These are phyloP conservation scores for Diogma glabrata DNA, from an alignment of 2,888 invertebrate genomes.

Conservation along the genomic window DNA sequence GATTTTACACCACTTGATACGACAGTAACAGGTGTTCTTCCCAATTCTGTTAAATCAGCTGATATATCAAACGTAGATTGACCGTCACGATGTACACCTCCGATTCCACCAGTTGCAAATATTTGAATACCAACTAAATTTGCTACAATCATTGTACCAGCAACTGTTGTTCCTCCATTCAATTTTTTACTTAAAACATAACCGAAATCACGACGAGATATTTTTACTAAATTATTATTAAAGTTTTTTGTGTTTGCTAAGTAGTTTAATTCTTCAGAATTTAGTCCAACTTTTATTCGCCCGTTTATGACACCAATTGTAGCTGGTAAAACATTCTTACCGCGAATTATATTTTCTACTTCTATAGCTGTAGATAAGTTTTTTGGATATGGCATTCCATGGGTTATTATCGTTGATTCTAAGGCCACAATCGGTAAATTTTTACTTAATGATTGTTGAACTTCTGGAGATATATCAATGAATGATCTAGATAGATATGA, in stretches of 20 bases:
- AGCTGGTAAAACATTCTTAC: conserved; percentile 78
- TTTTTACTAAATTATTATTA: conserved; percentile 48
- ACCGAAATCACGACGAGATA: conserved; percentile 78
- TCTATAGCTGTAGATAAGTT: conserved; percentile 76
- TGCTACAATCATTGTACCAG: conserved; percentile 83
- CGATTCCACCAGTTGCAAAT: conserved; percentile 86
- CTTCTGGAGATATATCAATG: conserved; percentile 47
- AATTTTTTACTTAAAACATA: conserved; percentile 54
- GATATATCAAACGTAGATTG: conserved; percentile 85
- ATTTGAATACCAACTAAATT: conserved; percentile 70
- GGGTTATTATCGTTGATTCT: conserved; percentile 96
- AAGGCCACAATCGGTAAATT: conserved; percentile 76
- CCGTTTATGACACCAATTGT: conserved; percentile 85
- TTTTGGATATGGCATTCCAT: conserved; percentile 92
- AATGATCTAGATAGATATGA: too few relatives aligned
- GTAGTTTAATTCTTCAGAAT: neutral
- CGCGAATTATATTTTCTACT: conserved; percentile 67
- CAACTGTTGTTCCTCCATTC: conserved; percentile 92
- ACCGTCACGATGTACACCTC: conserved; percentile 89
- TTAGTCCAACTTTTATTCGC: conserved; percentile 65
- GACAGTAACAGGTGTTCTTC: conserved; percentile 75
- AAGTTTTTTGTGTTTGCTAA: neutral
- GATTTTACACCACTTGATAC: conserved; percentile 96
- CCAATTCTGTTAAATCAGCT: conserved; percentile 85
- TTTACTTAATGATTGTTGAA: conserved; percentile 49